Base-by-base conservation (phyloP, 2,797 vertebrate species). In the Eremophila alpestris region DNA sequence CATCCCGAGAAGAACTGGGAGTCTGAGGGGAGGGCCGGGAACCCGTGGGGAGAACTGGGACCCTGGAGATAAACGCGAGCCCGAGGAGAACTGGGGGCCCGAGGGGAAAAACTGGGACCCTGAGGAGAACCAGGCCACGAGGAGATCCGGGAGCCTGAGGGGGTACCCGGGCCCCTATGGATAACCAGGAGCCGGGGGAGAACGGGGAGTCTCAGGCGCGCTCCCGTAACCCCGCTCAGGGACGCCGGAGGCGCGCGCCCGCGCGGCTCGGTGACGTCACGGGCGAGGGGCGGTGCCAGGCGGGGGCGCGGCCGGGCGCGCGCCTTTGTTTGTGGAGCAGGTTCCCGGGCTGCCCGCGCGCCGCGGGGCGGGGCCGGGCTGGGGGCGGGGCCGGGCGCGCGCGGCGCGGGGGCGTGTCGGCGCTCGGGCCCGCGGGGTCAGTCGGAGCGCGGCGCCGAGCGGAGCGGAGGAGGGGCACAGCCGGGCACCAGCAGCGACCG, bases 361-460 rank as follows among this genome's bases (percentile, higher is more conserved):
- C 15, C 36, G 49, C 16, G 67, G 65, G 67, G 46, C 36, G 36
- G 36, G 65, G 34, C 46, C 36, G 36, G 36, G 36, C 8, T 16
- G 49, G 34, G 34, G 46, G 32, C 45, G 32, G 23, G 52, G 30
- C n/a, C 59, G n/a, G 48, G 85, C n/a, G 48, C 48, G 67, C 56
- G 56, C 48, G 55, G 55, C 11, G 55, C 12, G 56, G 67, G 79
- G 85, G 51, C 59, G 80, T 63, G 68, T 13, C 51, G 10, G 64
- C 48, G 69, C 77, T 63, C 86, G 69, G 62, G 49, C 55, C 63
- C 43, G 77, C 11, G 71, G 95, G 96, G 96, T 95, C 96, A 97
- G 97, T 97, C 83, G 68, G 91, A 97, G 94, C 95, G 94, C 92
- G 94, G 93, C 92, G 97, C 84, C 86, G 83, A 48, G 93, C 43